Base-by-base conservation (phyloP, 2,888 invertebrate species). In the Mythimna lalbum region DNA sequence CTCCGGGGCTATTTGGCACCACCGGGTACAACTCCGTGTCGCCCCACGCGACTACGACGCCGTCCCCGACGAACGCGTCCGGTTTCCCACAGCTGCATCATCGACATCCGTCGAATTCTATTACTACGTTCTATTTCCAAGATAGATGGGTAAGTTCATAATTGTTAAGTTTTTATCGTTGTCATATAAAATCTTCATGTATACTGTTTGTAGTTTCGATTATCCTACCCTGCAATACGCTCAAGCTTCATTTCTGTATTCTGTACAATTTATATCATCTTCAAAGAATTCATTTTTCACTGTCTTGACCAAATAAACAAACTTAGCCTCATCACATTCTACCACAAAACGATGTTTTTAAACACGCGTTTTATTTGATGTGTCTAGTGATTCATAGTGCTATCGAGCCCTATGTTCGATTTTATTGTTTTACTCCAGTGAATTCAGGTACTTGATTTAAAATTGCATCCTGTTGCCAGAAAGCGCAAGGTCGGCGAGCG, bases 71-170 rank as follows among this genome's bases (percentile, higher is more conserved):
- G 1, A 96, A 95, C 79, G 93, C 95, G 1, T 87, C 96, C 61
- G 92, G 96, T 70, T 90, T 97, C 88, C 92, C 95, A 65, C 92
- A 96, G 88, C 74, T 96, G 83, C 91, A 96, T 88, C 93, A 96
- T 88, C 91, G 96, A 86, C 93, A 96, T 90, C 88, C 96, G 90
- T 94, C 96, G 66, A 90, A 97, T 93, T 96, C 98, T 61, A 97
- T 98, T 84, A 97, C 98, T 83, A 97, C 97, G 0, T 98, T 98
- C 90, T 98, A 98, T 92, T 97, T 98, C 89, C 98, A 98, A 92
- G 98, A 98, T 88, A 93, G 97, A 86, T 96, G 97, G 93, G 97
- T 97, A 89, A 95, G 96, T 86, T 47, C 12, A 43, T 43, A 43
- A 43, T 17, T 17, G 17, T 17, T 43, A 33, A 1, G 4, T 63